Evolutionary conservation across 2,797 vertebrate genomes (phyloP), one percentile per base, ranked within the genome.

Genomic region (Loriculus beryllinus): DNA sequence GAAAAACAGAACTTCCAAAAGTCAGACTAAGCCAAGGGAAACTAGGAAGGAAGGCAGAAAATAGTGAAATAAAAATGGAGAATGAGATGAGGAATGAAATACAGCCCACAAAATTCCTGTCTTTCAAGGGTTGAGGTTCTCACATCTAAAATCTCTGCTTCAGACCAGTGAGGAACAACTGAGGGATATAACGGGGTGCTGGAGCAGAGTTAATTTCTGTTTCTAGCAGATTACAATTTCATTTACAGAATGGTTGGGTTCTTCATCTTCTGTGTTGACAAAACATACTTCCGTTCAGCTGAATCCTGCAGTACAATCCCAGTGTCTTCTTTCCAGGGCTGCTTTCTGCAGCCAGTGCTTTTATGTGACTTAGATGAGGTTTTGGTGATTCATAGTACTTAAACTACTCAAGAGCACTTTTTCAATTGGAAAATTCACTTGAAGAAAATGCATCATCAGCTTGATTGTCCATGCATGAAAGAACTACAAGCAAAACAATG

Each of bases 401-500:
- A 97, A 98, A 97, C 96, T 97, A 98, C 97, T 97, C 95, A 93
- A 97, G 87, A 97, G 91, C 94, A 98, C 96, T 98, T 98, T 97
- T 98, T 97, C 98, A 97, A 98, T 98, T 98, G 97, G 98, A 98
- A 98, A 98, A 97, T 97, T 97, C 97, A 96, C 97, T 96, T 89
- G 95, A 97, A 98, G 96, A 97, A 98, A 98, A 98, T 97, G 97
- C 98, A 98, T 97, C 98, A 98, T 98, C 98, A 98, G 97, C 96
- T 94, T 70, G 81, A 97, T 92, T 98, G 97, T 98, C 96, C 98
- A 98, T 98, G 98, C 98, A 98, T 98, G 97, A 97, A 98, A 97
- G 97, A 98, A 97, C 97, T 97, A 98, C 97, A 98, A 97, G 97
- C 97, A 98, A 98, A 98, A 98, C 97, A 98, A 98, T 97, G 97